Evolutionary conservation across 2,888 invertebrate genomes (phyloP).

Genomic region (Aromia moschata): DNA sequence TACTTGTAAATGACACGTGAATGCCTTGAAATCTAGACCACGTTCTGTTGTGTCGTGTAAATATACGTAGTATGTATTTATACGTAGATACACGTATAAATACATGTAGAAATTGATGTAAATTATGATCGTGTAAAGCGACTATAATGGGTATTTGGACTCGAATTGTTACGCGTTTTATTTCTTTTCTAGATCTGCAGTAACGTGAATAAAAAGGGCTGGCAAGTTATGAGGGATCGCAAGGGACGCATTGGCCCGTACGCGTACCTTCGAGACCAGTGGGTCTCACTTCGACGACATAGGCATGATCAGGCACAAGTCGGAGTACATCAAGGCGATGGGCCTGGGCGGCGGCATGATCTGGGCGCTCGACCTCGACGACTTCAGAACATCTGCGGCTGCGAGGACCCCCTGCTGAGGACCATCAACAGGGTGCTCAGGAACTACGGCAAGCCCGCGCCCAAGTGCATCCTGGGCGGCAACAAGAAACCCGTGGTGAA

Average conservation of each 20-base stretch:
- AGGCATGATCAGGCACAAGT: conserved; percentile 83
- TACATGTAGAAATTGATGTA: too few relatives aligned
- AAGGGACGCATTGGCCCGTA: conserved; percentile 89
- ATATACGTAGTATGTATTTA: too few relatives aligned
- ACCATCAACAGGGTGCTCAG: conserved; percentile 84
- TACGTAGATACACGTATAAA: too few relatives aligned
- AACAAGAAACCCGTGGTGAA: conserved; percentile 12
- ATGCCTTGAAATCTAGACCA: too few relatives aligned
- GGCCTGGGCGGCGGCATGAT: conserved; percentile 88
- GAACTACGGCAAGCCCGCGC: conserved; percentile 72
- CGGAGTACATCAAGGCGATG: conserved; percentile 81
- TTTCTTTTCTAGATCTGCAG: conserved; percentile 75
- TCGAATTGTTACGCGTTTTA: background rate
- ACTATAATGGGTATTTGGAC: too few relatives aligned
- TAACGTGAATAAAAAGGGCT: conserved; percentile 76
- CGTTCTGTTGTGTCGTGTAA: too few relatives aligned
- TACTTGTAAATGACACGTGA: too few relatives aligned
- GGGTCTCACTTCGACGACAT: conserved; percentile 95
- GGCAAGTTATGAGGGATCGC: conserved; percentile 79
- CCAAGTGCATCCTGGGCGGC: conserved; percentile 63
- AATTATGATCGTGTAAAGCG: too few relatives aligned
- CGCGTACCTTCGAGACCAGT: conserved; percentile 84
- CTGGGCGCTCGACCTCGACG: conserved; percentile 89
- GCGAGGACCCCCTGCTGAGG: conserved; percentile 81
- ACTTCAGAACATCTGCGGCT: conserved; percentile 84